Base-by-base conservation (phyloP, 2,797 vertebrate species). In the Atherinosoma microstoma region DNA sequence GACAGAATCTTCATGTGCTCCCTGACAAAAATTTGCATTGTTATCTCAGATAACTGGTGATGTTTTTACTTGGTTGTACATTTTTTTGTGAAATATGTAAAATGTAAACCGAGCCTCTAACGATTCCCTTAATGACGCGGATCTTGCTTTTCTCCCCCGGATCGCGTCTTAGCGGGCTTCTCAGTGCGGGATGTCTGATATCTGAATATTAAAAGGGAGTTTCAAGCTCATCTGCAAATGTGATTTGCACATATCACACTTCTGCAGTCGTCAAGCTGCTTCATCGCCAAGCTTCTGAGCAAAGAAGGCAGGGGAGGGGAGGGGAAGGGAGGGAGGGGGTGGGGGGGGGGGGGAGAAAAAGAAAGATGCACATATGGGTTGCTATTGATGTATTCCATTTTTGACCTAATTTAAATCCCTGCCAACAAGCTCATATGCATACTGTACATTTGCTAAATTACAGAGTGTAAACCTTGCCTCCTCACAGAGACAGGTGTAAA, bases 171-270 rank as follows among this genome's bases (percentile, higher is more conserved):
- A 95, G 93, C 82, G 85, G 89, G 92, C 87, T 91, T 92, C 88
- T 90, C 92, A 69, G 92, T 84, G 91, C 91, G 87, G 92, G 90
- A 91, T 90, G 94, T 93, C 92, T 94, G 91, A 93, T 94, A 94
- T 94, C 93, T 94, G 93, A 95, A 95, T 95, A 95, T 95, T 95
- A 95, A 95, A 95, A 93, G 91, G 87, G 94, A 94, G 94, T 95
- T 94, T 95, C 93, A 93, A 94, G 94, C 94, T 95, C 94, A 95
- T 95, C 94, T 95, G 94, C 92, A 94, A 95, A 95, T 94, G 94
- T 95, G 94, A 95, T 95, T 95, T 94, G 93, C 94, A 94, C 94
- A 92, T 94, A 95, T 95, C 95, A 94, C 92, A 92, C 93, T 94
- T 86, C 78, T 94, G 93, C 94, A 94, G 94, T 95, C 90, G 89